Conservation (phyloP, 2,113 vertebrate genomes). For the Phyllopteryx taeniolatus region DNA sequence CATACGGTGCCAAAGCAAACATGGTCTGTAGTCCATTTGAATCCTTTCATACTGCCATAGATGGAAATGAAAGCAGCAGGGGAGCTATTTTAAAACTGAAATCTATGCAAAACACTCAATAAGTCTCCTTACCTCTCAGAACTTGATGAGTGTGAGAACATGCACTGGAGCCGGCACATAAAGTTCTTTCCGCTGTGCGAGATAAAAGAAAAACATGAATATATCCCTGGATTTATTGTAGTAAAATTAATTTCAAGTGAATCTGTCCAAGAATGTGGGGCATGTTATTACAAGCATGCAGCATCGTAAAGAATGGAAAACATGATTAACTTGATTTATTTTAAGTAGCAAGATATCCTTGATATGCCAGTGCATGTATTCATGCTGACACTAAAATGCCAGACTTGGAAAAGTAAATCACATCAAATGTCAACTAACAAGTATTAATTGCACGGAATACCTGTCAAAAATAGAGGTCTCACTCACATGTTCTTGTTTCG, state of each 20-base stretch:
- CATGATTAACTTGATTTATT: constrained; percentile 5
- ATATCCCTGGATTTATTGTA: constrained; percentile 39
- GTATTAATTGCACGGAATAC: neutral
- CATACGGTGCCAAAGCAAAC: constrained; percentile 64
- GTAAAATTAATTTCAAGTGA: constrained; percentile 59
- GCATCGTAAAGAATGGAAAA: constrained; percentile 1
- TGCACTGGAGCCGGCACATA: constrained; percentile 75
- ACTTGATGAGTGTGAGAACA: constrained; percentile 70
- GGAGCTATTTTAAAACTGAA: constrained; percentile 63
- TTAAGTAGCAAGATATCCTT: constrained; percentile 13
- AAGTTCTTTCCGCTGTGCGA: constrained; percentile 74
- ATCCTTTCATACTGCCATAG: constrained; percentile 65
- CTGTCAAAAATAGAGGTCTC: constrained; percentile 8
- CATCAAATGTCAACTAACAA: neutral
- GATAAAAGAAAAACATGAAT: constrained; percentile 49
- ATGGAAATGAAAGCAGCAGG: constrained; percentile 59
- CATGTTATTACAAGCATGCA: constrained; percentile 40
- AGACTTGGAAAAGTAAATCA: neutral
- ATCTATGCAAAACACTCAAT: constrained; percentile 60
- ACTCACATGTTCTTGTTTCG: constrained; percentile 77
- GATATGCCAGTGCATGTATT: neutral
- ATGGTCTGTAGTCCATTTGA: constrained; percentile 50
- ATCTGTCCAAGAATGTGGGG: constrained; percentile 57
- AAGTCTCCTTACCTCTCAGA: constrained; percentile 70
- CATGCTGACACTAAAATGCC: neutral